Evolutionary conservation across 2,888 invertebrate species (phyloP).

Genomic region (Agrotis clavis): DNA sequence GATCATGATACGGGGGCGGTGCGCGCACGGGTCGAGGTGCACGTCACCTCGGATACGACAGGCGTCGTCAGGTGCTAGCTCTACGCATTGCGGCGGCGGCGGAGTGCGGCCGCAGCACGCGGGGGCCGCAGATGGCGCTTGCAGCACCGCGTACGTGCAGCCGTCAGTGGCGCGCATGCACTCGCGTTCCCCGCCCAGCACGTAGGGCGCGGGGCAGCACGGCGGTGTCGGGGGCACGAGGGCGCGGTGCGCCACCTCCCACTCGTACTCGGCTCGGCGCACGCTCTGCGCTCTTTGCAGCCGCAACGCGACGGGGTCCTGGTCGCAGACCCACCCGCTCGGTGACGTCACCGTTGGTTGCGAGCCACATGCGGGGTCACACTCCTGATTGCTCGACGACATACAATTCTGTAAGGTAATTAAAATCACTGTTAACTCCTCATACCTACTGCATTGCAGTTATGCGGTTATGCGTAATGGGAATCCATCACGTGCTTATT

Average conservation of each 20-base stretch:
- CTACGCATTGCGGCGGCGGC: slow-evolving; percentile 66
- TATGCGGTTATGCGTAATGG: neutral
- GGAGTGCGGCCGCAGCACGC: slow-evolving; percentile 55
- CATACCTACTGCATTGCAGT: neutral
- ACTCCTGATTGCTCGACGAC: neutral
- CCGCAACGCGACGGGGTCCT: slow-evolving; percentile 69
- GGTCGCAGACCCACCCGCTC: slow-evolving; percentile 48
- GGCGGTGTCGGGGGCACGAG: slow-evolving; percentile 34
- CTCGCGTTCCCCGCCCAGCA: slow-evolving; percentile 35
- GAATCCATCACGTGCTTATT: neutral
- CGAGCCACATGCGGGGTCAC: neutral
- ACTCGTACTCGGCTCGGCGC: slow-evolving; percentile 68
- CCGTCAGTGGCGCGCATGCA: slow-evolving; percentile 59
- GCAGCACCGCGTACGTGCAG: slow-evolving; percentile 68
- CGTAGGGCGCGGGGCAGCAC: slow-evolving; percentile 62
- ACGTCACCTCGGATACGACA: slow-evolving; percentile 60
- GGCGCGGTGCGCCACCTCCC: slow-evolving; percentile 54
- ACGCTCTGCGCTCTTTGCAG: slow-evolving; percentile 60
- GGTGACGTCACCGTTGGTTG: slow-evolving; percentile 28
- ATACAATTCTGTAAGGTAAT: slow-evolving; percentile 21
- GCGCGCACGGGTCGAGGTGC: slow-evolving; percentile 75
- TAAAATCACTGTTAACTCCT: neutral
- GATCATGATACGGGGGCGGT: slow-evolving; percentile 72
- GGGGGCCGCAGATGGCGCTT: slow-evolving; percentile 44
- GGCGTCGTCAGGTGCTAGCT: slow-evolving; percentile 62